Evolutionary conservation across 2,888 invertebrate genomes (phyloP).

Genomic region (Tenthredo livida): DNA sequence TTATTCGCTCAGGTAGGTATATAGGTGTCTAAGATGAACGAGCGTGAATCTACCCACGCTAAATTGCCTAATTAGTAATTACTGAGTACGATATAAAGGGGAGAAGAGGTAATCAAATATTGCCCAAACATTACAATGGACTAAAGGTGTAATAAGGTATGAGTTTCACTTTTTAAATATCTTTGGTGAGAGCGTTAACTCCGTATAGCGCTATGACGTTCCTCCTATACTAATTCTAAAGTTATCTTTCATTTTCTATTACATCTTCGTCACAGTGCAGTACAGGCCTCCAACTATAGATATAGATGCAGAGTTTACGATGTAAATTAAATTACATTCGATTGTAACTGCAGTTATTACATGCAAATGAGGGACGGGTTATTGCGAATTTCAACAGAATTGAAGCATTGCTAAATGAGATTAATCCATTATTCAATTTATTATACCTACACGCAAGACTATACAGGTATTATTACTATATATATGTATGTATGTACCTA

Average conservation of each 20-base stretch:
- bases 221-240: neutral
- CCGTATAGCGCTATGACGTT: neutral
- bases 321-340: neutral
- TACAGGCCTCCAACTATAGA: neutral
- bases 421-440: neutral
- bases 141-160: neutral
- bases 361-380: neutral
- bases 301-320: neutral
- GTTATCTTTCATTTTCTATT: constrained; percentile 22
- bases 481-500: neutral
- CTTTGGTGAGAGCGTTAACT: constrained; percentile 71
- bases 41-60: constrained; percentile 29
- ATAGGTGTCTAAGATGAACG: neutral
- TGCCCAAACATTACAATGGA: constrained; percentile 41
- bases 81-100: neutral
- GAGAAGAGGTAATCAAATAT: constrained; percentile 32
- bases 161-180: constrained; percentile 74
- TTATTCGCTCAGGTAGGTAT: neutral
- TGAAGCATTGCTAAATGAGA: neutral
- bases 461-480: neutral
- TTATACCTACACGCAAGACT: neutral
- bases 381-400: constrained; percentile 7
- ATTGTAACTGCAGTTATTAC: neutral
- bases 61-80: constrained; percentile 30
- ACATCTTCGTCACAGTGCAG: neutral